These are phyloP conservation scores for Chironomus riparius DNA, from an alignment of 2,888 invertebrate genomes.

Conservation along the genomic window DNA sequence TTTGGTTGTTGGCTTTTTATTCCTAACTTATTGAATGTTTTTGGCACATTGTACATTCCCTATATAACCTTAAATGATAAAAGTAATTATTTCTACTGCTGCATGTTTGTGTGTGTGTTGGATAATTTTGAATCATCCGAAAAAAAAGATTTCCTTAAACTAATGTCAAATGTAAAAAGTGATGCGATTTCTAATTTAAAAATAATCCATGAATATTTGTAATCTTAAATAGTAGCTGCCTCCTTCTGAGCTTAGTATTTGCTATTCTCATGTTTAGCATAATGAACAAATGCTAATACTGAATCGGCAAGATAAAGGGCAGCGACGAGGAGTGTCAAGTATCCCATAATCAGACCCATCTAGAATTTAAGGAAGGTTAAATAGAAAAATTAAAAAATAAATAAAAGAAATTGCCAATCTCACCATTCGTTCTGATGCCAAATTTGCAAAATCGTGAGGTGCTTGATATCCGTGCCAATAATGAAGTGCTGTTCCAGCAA, in stretches of 20 bases:
- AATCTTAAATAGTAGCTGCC: too few relatives aligned
- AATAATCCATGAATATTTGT: too few relatives aligned
- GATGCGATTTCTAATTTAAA: too few relatives aligned
- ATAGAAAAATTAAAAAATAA: not conserved
- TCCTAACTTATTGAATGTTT: too few relatives aligned
- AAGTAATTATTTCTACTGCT: too few relatives aligned
- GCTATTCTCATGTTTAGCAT: constrained; percentile 50
- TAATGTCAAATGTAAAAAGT: too few relatives aligned
- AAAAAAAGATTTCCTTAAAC: too few relatives aligned
- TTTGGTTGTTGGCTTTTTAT: too few relatives aligned
- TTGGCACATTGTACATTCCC: too few relatives aligned
- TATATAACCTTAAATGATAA: too few relatives aligned
- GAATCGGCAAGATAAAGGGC: constrained; percentile 73
- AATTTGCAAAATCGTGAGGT: constrained; percentile 65
- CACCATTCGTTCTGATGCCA: constrained; percentile 62
- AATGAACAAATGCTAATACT: constrained; percentile 65
- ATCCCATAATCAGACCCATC: constrained; percentile 73
- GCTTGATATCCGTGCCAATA: constrained; percentile 83
- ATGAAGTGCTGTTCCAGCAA: constrained; percentile 77
- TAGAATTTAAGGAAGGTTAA: constrained; percentile 34
- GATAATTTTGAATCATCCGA: too few relatives aligned
- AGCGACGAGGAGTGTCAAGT: constrained; percentile 69
- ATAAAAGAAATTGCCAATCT: not conserved
- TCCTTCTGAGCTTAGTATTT: constrained; percentile 3
- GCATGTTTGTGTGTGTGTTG: too few relatives aligned